phyloP scores from a whole-genome alignment of 2,888 invertebrate genomes.

The Antheraea assamensis region DNA sequence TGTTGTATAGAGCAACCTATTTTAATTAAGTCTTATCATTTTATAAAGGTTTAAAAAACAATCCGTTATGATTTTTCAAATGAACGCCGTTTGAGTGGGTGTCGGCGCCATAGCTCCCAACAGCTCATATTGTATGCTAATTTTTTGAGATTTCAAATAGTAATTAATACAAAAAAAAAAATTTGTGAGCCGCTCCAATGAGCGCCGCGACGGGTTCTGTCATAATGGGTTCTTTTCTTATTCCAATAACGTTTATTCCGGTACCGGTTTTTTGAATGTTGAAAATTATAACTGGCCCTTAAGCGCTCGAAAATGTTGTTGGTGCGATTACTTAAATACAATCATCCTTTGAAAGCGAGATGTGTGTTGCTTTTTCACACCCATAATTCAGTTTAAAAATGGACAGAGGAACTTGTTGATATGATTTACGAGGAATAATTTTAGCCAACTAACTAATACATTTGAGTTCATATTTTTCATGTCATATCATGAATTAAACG shows the following conservation, averaged over 20 bases:
- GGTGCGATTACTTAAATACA: conserved; percentile 7
- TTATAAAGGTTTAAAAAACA: conserved; percentile 6
- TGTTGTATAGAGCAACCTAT: background rate
- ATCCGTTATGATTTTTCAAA: conserved; percentile 25
- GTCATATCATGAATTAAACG: too few species aligned
- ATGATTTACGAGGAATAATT: background rate
- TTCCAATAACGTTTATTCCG: conserved; percentile 31
- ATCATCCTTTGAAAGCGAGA: conserved; percentile 9
- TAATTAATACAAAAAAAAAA: conserved; percentile 69
- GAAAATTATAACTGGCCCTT: conserved; percentile 34
- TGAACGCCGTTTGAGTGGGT: conserved; percentile 36
- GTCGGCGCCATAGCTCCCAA: conserved; percentile 61
- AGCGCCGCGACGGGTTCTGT: conserved; percentile 56
- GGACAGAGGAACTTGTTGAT: conserved; percentile 18
- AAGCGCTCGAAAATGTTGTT: conserved; percentile 34
- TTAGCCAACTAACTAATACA: background rate
- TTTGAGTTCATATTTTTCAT: background rate
- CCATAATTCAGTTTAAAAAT: background rate
- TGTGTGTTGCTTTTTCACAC: conserved; percentile 10
- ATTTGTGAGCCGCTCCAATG: conserved; percentile 59
- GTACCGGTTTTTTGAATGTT: conserved; percentile 34
- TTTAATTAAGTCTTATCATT: conserved; percentile 2
- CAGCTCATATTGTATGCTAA: conserved; percentile 77
- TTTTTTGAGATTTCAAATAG: conserved; percentile 64
- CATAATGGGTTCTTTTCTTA: conserved; percentile 40